Base-by-base conservation (phyloP, 2,113 vertebrate genomes). In the Muscicapa adusta region DNA sequence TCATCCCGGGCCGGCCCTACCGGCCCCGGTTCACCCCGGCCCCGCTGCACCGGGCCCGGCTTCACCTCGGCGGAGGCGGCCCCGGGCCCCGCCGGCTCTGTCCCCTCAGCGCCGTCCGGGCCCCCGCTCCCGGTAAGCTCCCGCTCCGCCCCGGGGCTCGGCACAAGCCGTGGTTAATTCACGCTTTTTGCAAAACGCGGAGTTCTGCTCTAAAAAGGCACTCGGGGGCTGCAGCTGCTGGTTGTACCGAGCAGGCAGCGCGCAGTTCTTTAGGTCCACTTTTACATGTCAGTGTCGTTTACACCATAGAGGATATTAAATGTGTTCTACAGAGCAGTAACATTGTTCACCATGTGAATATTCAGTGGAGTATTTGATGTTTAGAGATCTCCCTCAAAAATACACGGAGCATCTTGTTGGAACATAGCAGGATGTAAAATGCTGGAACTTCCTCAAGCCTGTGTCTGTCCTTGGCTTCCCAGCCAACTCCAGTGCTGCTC, bases 201-300 rank as follows among this genome's bases (percentile, higher is more conserved):
- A 1, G 1, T 23, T 43, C 26, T 51, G 47, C 50, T 8, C 25
- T 20, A 0, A 3, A 34, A 36, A 9, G 25, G 48, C 10, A 0
- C 6, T 8, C 0, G 47, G 11, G n/a, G 34, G 4, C 9, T 66
- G 33, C 1, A 4, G 66, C 26, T 16, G 75, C 18, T 12, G 77
- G 24, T 20, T 45, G 29, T 25, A 1, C 18, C 31, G 24, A 34
- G 0, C 47, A 3, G 47, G 54, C 47, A 9, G 9, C 14, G 8
- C 40, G 0, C 4, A 42, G 40, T 18, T 62, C 8, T 5, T 13
- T 7, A 9, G 17, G 16, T 38, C 0, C 28, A 0, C 6, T 45
- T 58, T 20, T 31, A 17, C 1, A 0, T 2, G 1, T 1, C 28
- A 4, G 5, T 22, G 38, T 7, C 8, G 1, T 42, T 79, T 23